Evolutionary conservation across 2,797 vertebrate species (phyloP), one percentile per base, ranked within the genome.

Genomic region (Takifugu rubripes): DNA sequence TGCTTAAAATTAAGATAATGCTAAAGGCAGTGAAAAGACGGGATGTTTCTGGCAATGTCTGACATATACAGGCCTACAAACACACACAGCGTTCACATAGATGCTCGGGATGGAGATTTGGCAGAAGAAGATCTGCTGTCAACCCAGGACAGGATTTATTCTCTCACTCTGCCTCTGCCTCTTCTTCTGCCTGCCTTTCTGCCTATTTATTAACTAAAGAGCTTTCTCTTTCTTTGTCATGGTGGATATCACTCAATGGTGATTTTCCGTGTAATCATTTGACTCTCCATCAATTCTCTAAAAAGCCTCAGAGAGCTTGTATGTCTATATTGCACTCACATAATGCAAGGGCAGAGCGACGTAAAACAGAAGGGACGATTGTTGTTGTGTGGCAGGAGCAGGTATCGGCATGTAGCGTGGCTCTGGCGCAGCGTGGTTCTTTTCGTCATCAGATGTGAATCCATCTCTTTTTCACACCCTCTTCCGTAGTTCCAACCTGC

Each of bases 131-230:
- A 68, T 75, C 61, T 76, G 68, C 66, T 73, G 71, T 77, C 65
- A 75, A 72, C 68, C 59, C 64, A 72, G 74, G 70, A 81, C 66
- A 74, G 65, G 77, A 78, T 85, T 81, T 77, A 66, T 70, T 24
- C 9, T 49, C 67, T 66, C 53, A 63, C 36, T 67, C 56, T 56
- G 68, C 72, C 64, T 68, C 72, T 66, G 40, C 45, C 36, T 61
- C 65, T 67, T 73, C 49, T 60, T 70, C 70, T 66, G 54, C 79
- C 81, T 78, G 54, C 83, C 74, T 75, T 68, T 66, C 78, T 72
- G 74, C 73, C 69, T 87, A 82, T 87, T 87, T 88, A 88, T 88
- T 84, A 88, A 87, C 83, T 82, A 84, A 87, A 87, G 84, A 88
- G 87, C 84, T 85, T 88, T 85, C 78, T 85, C 78, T 84, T 86